These are phyloP conservation scores for Netelia fuscicornis DNA, from an alignment of 2,888 invertebrate species.

Conservation along the genomic window DNA sequence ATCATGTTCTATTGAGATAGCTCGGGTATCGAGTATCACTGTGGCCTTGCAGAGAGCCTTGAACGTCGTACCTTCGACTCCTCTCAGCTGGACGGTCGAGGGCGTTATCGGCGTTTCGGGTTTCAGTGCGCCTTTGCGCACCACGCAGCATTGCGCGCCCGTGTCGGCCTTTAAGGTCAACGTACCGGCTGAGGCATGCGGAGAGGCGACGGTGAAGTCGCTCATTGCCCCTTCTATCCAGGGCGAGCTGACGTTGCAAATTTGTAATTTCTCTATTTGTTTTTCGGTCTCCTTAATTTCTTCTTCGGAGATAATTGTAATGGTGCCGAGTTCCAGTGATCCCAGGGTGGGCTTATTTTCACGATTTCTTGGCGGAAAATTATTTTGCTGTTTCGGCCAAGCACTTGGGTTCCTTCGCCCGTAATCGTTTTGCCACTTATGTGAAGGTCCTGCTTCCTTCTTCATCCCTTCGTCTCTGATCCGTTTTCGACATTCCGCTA, in stretches of 20 bases:
- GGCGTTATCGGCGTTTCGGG: not conserved
- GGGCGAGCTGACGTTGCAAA: not conserved
- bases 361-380: no score
- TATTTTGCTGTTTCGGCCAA: not conserved
- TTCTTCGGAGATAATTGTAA: not conserved
- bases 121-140: not conserved
- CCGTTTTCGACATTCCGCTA: not conserved
- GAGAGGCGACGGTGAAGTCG: not conserved
- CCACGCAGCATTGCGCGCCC: slow-evolving; percentile 4
- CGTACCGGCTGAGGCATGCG: not conserved
- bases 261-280: not conserved
- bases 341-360: not conserved
- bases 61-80: not conserved
- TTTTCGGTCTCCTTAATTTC: not conserved
- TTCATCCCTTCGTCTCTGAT: not conserved
- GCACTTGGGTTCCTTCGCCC: not conserved
- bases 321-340: no score
- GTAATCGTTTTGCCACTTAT: not conserved
- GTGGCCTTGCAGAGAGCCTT: no score
- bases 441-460: not conserved
- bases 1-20: no score
- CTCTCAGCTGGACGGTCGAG: not conserved
- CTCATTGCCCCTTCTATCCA: not conserved
- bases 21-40: no score
- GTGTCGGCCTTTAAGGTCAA: slow-evolving; percentile 7